A percentile compares a stretch with the other conserved stretches of the same genome.
phyloP scores from a whole-genome alignment of 2,797 vertebrate species.

The Synaphobranchus kaupii region DNA sequence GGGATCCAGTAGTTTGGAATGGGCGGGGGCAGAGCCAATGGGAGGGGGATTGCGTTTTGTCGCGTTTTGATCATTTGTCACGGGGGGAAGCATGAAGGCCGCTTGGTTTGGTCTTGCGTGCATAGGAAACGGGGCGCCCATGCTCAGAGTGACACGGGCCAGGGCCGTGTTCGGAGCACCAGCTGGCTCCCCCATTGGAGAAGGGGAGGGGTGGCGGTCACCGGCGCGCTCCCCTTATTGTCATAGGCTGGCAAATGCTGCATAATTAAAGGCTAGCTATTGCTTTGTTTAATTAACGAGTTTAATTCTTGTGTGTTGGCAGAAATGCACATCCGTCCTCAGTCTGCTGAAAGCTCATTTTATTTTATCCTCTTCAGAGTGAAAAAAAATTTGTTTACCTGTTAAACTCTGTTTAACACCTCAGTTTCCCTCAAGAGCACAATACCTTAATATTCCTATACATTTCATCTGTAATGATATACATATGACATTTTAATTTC shows the following conservation, averaged over 20 bases:
- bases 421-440: not conserved
- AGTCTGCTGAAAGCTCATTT: not conserved
- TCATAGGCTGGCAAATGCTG: conserved; percentile 27
- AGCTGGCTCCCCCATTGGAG: not conserved
- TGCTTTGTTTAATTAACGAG: conserved; percentile 42
- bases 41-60: not conserved
- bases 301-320: conserved; percentile 22
- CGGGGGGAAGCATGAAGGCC: not conserved
- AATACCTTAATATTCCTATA: not conserved
- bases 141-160: not conserved
- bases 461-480: not conserved
- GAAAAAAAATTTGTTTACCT: not conserved
- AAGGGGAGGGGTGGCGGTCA: not conserved
- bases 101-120: not conserved
- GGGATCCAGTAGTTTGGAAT: not conserved
- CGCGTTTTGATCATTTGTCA: not conserved
- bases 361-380: not conserved
- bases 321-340: conserved; percentile 11
- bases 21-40: not conserved
- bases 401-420: not conserved
- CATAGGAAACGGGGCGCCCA: not conserved
- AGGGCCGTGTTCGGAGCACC: not conserved
- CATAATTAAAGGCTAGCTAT: conserved; percentile 37
- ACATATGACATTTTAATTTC: not conserved
- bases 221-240: not conserved